phyloP scores from a whole-genome alignment of 2,888 invertebrate species.

The Amphimallon solstitiale region DNA sequence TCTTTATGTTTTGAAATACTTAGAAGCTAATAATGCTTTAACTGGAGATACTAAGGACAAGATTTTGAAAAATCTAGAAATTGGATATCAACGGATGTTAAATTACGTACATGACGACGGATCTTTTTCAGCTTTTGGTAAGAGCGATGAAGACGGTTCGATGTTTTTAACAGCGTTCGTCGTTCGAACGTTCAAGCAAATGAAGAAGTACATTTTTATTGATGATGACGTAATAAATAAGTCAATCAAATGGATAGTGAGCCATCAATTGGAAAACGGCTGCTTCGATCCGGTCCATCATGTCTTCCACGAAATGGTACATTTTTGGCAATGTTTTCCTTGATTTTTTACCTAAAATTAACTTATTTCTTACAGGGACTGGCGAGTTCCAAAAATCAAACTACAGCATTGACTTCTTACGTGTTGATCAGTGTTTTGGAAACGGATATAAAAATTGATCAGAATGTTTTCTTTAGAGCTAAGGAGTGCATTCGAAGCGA shows the following conservation, averaged over 20 bases:
- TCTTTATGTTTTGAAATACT: constrained; percentile 73
- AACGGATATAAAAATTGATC: constrained; percentile 65
- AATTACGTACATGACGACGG: constrained; percentile 80
- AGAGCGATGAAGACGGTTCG: constrained; percentile 72
- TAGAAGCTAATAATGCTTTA: constrained; percentile 67
- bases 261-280: constrained; percentile 78
- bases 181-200: constrained; percentile 75
- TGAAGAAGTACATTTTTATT: constrained; percentile 65
- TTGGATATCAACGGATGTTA: constrained; percentile 78
- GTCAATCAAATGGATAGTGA: constrained; percentile 71
- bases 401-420: constrained; percentile 75
- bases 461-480: constrained; percentile 67
- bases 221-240: constrained; percentile 65
- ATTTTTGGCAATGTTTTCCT: neutral
- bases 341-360: neutral
- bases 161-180: constrained; percentile 84
- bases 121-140: constrained; percentile 85
- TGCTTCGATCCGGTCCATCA: constrained; percentile 76
- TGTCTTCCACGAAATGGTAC: constrained; percentile 70
- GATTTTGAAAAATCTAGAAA: constrained; percentile 67
- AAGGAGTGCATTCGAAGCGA: constrained; percentile 67
- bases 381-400: constrained; percentile 57
- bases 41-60: constrained; percentile 66
- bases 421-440: constrained; percentile 74
- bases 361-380: neutral